Conservation (phyloP, 2,113 vertebrate genomes). For the Condylura cristata region DNA sequence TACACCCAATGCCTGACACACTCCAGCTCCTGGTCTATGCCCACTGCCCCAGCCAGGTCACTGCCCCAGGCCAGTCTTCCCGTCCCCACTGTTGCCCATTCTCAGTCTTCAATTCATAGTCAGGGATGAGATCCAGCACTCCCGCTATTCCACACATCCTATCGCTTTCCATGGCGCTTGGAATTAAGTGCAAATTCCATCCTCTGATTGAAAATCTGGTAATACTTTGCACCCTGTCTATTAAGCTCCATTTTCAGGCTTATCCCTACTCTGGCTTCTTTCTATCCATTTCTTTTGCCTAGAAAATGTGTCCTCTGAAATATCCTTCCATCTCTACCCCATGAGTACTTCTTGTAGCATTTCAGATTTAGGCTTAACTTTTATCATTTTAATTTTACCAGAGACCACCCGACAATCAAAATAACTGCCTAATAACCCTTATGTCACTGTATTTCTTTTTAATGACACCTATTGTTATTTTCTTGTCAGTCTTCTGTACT, state of each 20-base stretch:
- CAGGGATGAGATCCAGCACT: neutral
- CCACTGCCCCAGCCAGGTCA: neutral
- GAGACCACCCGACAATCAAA: neutral
- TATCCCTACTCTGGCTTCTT: neutral
- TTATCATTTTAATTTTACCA: neutral
- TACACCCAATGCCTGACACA: neutral
- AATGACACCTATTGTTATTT: neutral
- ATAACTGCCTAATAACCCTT: neutral
- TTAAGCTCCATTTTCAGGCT: neutral
- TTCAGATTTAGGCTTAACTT: neutral
- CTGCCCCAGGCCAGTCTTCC: neutral
- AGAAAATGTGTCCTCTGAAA: fast-evolving
- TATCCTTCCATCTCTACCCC: no score
- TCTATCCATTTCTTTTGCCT: neutral
- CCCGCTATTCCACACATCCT: neutral
- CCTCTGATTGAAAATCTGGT: neutral
- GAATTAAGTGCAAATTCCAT: neutral
- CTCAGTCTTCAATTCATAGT: neutral
- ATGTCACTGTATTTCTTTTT: neutral
- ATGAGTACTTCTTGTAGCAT: neutral
- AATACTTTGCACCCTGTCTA: neutral
- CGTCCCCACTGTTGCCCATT: neutral
- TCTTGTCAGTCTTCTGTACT: neutral
- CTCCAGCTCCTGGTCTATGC: neutral
- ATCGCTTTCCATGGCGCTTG: neutral